Base-by-base conservation (phyloP, 2,888 invertebrate genomes). In the Apotomis capreana region DNA sequence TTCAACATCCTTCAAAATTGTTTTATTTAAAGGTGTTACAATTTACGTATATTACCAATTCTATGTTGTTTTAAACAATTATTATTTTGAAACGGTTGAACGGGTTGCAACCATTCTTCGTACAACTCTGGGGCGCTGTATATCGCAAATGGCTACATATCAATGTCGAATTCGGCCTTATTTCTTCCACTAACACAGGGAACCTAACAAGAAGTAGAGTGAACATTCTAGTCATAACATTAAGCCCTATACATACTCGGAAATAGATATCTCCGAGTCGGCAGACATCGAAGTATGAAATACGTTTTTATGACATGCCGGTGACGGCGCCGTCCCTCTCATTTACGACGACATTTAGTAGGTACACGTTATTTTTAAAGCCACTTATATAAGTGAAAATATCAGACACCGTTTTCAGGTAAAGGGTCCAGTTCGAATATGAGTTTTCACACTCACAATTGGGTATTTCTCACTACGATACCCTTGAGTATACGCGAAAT, bases 341-440 rank as follows among this genome's bases (percentile, higher is more conserved):
- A 70, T 70, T 70, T 70, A 70, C 52, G 70, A 70, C 52, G 70
- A 70, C 70, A 70, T 64, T 70, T 64, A 70, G 64, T 70, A 37
- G 6, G 36, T 54, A 58, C 70, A 63, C 40, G 51, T 13, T 64
- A 64, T 64, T 70, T 70, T 70, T 59, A 70, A 70, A 65, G 61
- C 37, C 67, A 70, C 60, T 70, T 60, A 55, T 65, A 46, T 60
- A 60, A 54, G 57, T 49, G 46, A 55, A 65, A 65, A 65, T 65
- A 65, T 59, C 46, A 13, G 40, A 62, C 60, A 15, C 44, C 54
- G 54, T 54, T 46, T 15, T 40, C 6, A n/a, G 58, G 58, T 37
- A 58, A 58, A 37, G 58, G 58, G 37, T 37, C 26, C 58, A 12
- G 37, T 58, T 58, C n/a, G 4, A 40, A n/a, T 37, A 58, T 5